Conservation (phyloP, 2,888 invertebrate species). For the Phanerotoma sp. region DNA sequence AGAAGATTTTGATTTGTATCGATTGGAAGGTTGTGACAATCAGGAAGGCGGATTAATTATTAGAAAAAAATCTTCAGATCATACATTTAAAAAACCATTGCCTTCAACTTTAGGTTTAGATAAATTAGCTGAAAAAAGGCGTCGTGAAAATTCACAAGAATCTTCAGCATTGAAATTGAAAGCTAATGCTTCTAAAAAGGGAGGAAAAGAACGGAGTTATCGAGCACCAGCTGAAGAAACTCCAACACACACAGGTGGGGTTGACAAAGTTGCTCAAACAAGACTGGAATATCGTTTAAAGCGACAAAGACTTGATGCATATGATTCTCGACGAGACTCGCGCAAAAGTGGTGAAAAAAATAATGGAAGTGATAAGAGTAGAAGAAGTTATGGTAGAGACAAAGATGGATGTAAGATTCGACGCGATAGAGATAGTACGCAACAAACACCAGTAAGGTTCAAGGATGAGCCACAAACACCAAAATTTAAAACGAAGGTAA, state of each 20-base stretch:
- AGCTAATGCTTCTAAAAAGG: constrained; percentile 42
- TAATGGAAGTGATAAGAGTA: constrained; percentile 39
- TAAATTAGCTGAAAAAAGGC: constrained; percentile 77
- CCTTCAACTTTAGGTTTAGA: constrained; percentile 81
- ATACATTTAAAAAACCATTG: constrained; percentile 73
- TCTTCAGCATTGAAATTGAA: constrained; percentile 45
- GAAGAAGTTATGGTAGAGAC: constrained; percentile 44
- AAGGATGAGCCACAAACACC: constrained; percentile 89
- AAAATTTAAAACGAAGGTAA: constrained; percentile 60
- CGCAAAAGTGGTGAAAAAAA: constrained; percentile 50
- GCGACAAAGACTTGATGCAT: constrained; percentile 51
- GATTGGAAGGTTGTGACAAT: constrained; percentile 55
- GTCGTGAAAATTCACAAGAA: constrained; percentile 58
- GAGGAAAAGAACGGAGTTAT: constrained; percentile 65
- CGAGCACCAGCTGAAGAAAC: constrained; percentile 83
- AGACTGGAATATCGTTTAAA: constrained; percentile 60
- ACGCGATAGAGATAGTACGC: constrained; percentile 38
- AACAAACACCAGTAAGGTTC: constrained; percentile 62
- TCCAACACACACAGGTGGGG: constrained; percentile 92
- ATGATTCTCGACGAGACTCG: constrained; percentile 39
- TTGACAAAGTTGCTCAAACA: constrained; percentile 76
- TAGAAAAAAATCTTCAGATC: constrained; percentile 56
- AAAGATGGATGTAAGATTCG: constrained; percentile 32
- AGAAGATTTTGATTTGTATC: constrained; percentile 2
- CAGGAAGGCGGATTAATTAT: constrained; percentile 57